Evolutionary conservation across 2,888 invertebrate species (phyloP), one percentile per base, ranked within the genome.

Genomic region (Mythimna vitellina): DNA sequence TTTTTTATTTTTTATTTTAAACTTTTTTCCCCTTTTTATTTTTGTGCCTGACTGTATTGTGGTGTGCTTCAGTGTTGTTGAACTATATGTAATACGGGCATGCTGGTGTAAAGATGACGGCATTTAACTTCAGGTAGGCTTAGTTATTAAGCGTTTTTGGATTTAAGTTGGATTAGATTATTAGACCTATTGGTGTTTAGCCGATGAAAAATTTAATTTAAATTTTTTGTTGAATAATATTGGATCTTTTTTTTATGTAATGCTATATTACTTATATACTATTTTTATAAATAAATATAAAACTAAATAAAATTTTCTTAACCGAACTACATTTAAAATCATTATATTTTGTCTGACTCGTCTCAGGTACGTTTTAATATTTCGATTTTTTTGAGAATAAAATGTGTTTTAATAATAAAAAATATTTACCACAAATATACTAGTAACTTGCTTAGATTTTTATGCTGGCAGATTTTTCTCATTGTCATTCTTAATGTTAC

Each of bases 71-170:
- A 87, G 91, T 93, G 92, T 80, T 85, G 81, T 86, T 86, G 77
- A 86, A 83, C 84, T 87, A 88, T 87, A 86, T 86, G 87, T 82
- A 81, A 82, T 68, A 82, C 78, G 80, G 95, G 94, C 90, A 96
- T 96, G 95, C 92, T 92, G 91, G 78, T 81, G 68, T 95, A 92
- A 87, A 83, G 83, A 95, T 95, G 96, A 92, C 90, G 90, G 89
- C 87, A 86, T 88, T 85, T 86, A 93, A 87, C 88, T 92, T 95
- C 92, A 96, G 96, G 96, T 95, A 84, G 87, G 92, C 53, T 69
- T 71, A 42, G 69, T 61, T 63, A 58, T 57, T 66, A 64, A 71
- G 54, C 12, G 4, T 12, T 56, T 67, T 42, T 38, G 12, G 12
- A 32, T 20, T 60, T 72, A 53, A 64, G 17, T 25, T 20, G 46